These are phyloP conservation scores for Helarctos malayanus DNA, from an alignment of 2,797 vertebrate species.

Conservation along the genomic window DNA sequence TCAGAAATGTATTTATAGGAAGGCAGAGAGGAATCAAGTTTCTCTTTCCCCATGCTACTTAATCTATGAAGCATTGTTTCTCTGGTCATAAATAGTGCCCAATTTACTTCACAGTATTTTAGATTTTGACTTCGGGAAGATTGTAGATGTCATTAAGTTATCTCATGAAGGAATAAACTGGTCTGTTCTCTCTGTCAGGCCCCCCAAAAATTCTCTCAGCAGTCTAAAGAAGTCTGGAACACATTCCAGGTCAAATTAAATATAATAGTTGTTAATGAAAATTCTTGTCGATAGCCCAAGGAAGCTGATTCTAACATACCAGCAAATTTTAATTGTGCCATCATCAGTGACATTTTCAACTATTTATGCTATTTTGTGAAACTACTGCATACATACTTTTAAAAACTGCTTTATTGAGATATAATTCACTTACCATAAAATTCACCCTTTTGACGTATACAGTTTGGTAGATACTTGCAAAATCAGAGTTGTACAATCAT, in stretches of 20 bases:
- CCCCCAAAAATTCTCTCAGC: neutral
- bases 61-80: neutral
- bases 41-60: neutral
- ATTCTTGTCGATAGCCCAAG: neutral
- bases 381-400: neutral
- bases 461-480: neutral
- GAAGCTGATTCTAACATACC: neutral
- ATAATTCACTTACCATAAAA: neutral
- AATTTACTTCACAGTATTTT: neutral
- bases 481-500: neutral
- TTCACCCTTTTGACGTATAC: neutral
- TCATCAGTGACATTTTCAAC: neutral
- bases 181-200: neutral
- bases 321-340: constrained; percentile 6
- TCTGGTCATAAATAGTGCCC: neutral
- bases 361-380: neutral
- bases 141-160: neutral
- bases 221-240: neutral
- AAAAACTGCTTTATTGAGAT: neutral
- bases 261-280: neutral
- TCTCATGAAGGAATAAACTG: neutral
- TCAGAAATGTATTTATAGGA: neutral
- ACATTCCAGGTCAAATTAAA: constrained; percentile 22
- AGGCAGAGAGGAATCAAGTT: neutral
- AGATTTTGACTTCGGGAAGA: neutral